phyloP scores from a whole-genome alignment of 2,888 invertebrate species.

The Philhelius pedissequus region DNA sequence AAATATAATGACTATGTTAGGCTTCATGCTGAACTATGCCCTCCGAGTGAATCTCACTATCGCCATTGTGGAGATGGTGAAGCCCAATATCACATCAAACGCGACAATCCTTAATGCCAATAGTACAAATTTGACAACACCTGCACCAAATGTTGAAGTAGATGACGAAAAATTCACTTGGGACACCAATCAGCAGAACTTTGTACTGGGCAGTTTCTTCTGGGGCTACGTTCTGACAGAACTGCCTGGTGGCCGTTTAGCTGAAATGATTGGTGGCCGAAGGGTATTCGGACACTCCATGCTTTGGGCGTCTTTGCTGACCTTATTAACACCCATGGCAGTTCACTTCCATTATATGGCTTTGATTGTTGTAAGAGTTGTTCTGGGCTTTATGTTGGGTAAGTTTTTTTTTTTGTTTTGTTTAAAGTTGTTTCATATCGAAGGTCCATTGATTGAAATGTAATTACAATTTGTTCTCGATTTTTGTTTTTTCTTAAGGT shows the following conservation, averaged over 20 bases:
- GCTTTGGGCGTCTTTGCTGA: conserved; percentile 88
- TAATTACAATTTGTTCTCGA: conserved; percentile 72
- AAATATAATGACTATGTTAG: conserved; percentile 90
- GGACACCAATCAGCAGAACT: conserved; percentile 89
- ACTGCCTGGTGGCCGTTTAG: conserved; percentile 91
- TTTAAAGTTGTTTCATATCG: neutral
- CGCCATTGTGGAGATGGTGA: conserved; percentile 91
- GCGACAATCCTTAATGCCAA: conserved; percentile 13
- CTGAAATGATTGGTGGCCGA: conserved; percentile 89
- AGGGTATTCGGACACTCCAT: conserved; percentile 93
- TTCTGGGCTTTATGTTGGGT: conserved; percentile 87
- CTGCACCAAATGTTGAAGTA: conserved; percentile 33
- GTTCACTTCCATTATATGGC: conserved; percentile 85
- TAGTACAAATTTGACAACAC: conserved; percentile 55
- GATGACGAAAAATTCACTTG: conserved; percentile 84
- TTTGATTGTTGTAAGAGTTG: conserved; percentile 85
- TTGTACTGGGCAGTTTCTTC: conserved; percentile 92
- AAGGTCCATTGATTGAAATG: neutral
- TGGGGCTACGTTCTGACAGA: conserved; percentile 95
- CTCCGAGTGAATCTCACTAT: conserved; percentile 91
- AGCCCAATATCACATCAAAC: conserved; percentile 69
- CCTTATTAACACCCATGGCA: conserved; percentile 88
- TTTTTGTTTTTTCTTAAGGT: conserved; percentile 80
- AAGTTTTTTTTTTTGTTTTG: conserved; percentile 22
- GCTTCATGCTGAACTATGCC: conserved; percentile 95